Conservation (phyloP, 2,113 vertebrate species). For the Ptilonorhynchus violaceus region DNA sequence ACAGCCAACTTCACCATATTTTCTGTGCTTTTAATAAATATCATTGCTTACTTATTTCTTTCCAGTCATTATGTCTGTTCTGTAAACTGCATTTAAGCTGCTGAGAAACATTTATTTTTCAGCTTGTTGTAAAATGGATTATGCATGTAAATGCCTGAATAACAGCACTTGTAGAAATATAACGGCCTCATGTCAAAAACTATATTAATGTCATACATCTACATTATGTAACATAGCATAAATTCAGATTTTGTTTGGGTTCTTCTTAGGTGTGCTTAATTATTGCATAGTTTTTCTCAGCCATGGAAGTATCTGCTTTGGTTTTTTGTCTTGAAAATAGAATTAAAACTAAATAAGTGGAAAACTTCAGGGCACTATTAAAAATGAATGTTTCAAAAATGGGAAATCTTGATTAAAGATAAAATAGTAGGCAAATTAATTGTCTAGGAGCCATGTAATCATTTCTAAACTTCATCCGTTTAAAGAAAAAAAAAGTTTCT, state of each 20-base stretch:
- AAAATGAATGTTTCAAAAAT: conserved; percentile 34
- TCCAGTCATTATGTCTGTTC: not conserved
- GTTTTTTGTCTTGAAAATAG: conserved; percentile 44
- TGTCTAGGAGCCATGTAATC: conserved; percentile 17
- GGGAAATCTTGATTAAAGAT: conserved; percentile 58
- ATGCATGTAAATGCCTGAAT: not conserved
- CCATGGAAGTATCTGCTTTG: not conserved
- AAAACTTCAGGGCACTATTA: conserved; percentile 30
- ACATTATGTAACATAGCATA: not conserved
- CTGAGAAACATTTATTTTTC: not conserved
- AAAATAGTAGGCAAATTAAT: conserved; percentile 56
- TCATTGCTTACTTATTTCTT: not conserved
- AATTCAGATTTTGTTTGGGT: not conserved
- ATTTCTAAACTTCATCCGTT: conserved; percentile 10
- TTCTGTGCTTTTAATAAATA: not conserved
- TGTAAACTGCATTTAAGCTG: not conserved
- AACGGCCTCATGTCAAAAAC: not conserved
- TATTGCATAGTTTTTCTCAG: not conserved
- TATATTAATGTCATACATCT: not conserved
- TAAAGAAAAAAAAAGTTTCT: not conserved
- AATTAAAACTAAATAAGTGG: conserved; percentile 22
- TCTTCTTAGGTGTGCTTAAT: not conserved
- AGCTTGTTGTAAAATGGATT: not conserved
- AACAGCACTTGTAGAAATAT: not conserved
- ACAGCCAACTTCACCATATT: not conserved